Percentiles rank a stretch among this genome's conserved stretches.
Conservation (phyloP, 2,888 invertebrate species). For the Noctua janthina region DNA sequence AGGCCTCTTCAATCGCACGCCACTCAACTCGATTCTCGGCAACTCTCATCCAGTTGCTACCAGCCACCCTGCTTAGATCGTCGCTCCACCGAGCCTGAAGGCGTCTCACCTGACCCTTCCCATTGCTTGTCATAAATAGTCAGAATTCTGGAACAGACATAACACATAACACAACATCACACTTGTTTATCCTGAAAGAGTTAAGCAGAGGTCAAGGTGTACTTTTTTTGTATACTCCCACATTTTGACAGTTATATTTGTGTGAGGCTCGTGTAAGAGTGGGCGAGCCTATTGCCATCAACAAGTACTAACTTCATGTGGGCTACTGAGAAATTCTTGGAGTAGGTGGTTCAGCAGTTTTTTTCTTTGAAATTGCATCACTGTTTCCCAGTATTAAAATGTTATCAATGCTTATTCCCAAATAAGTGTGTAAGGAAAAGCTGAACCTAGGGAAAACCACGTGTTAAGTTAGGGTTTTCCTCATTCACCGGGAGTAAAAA, state of each 20-base stretch:
- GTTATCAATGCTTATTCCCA: not conserved
- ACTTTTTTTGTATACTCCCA: not conserved
- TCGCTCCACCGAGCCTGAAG: not conserved
- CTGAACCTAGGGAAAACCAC: not conserved
- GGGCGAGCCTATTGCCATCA: not conserved
- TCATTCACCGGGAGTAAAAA: not conserved
- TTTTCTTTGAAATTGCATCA: not conserved
- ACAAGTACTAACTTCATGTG: not conserved
- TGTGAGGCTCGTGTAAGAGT: not conserved
- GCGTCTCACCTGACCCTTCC: not conserved
- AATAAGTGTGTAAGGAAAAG: not conserved
- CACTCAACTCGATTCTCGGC: not conserved
- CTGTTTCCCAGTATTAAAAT: not conserved
- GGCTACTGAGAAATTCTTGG: not conserved
- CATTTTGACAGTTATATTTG: not conserved
- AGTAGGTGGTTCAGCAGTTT: not conserved
- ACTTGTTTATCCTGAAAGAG: not conserved
- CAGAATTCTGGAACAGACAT: not conserved
- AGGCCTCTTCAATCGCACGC: not conserved
- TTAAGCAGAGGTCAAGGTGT: not conserved
- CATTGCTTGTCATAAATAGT: not conserved
- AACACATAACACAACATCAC: not conserved
- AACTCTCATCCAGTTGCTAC: not conserved
- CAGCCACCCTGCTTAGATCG: not conserved
- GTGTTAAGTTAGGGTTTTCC: not conserved